A percentile compares a stretch with the other conserved stretches of the same genome.
Conservation (phyloP, 2,797 vertebrate species). For the Myotis myotis region DNA sequence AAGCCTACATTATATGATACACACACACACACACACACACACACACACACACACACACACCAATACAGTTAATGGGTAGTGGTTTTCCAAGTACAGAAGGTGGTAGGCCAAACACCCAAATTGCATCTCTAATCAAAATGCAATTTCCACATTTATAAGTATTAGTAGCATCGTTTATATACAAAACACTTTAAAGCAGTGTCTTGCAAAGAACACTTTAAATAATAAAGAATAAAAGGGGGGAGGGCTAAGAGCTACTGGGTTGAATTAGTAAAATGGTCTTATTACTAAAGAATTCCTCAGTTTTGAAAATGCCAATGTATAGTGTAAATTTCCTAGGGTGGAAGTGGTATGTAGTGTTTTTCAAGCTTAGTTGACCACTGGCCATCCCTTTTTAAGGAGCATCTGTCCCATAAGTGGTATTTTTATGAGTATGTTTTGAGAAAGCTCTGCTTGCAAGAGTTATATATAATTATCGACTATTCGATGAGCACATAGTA, state of each 20-base stretch:
- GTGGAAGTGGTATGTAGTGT: background rate
- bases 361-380: background rate
- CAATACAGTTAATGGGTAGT: background rate
- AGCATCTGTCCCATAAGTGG: background rate
- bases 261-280: background rate
- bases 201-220: background rate
- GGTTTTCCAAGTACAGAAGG: background rate
- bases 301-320: background rate
- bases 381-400: background rate
- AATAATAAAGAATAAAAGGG: background rate
- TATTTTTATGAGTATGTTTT: background rate
- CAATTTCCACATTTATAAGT: background rate
- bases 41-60: too few species aligned
- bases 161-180: slow-evolving; percentile 4
- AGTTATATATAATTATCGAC: background rate
- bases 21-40: too few species aligned
- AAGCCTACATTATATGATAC: background rate
- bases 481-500: background rate
- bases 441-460: background rate
- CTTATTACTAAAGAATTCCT: background rate
- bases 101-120: background rate
- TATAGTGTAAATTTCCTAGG: background rate
- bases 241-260: background rate
- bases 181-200: slow-evolving; percentile 34
- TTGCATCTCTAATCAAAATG: slow-evolving; percentile 37